A percentile compares a stretch with the other conserved stretches of the same genome.
These are phyloP conservation scores for Epinotia brunnichana DNA, from an alignment of 2,888 invertebrate species.

Conservation along the genomic window DNA sequence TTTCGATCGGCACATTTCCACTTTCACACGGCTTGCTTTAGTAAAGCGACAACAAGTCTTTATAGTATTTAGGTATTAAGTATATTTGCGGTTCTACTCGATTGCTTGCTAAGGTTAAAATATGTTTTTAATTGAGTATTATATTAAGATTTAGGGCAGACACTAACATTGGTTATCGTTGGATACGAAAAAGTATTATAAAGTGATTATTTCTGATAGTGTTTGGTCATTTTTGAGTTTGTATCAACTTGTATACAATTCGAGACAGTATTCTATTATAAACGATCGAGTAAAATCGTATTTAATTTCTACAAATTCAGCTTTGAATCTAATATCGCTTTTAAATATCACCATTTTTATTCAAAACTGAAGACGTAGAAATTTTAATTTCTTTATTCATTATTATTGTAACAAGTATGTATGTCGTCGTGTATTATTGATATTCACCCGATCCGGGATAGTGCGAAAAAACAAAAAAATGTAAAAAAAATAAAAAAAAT, in stretches of 20 bases:
- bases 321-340: constrained; percentile 57
- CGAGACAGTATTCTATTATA: constrained; percentile 44
- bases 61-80: constrained; percentile 56
- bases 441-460: constrained; percentile 75
- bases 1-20: constrained; percentile 47
- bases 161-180: constrained; percentile 17
- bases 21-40: constrained; percentile 49
- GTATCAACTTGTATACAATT: constrained; percentile 2
- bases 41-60: constrained; percentile 58
- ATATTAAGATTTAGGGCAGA: background rate
- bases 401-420: constrained; percentile 64
- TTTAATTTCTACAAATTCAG: constrained; percentile 68
- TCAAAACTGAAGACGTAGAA: constrained; percentile 68
- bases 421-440: constrained; percentile 76
- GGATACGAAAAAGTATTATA: background rate
- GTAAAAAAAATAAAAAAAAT: constrained; percentile 56
- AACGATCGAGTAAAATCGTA: constrained; percentile 42
- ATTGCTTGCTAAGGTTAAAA: constrained; percentile 8
- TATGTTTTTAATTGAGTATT: constrained; percentile 4
- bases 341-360: constrained; percentile 48
- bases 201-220: constrained; percentile 20
- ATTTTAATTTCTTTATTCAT: constrained; percentile 59
- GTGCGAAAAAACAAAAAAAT: constrained; percentile 64
- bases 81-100: constrained; percentile 47
- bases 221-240: constrained; percentile 1